Percentiles rank a stretch among this genome's conserved stretches.
phyloP scores from a whole-genome alignment of 2,113 vertebrate species.

The Callipepla squamata region DNA sequence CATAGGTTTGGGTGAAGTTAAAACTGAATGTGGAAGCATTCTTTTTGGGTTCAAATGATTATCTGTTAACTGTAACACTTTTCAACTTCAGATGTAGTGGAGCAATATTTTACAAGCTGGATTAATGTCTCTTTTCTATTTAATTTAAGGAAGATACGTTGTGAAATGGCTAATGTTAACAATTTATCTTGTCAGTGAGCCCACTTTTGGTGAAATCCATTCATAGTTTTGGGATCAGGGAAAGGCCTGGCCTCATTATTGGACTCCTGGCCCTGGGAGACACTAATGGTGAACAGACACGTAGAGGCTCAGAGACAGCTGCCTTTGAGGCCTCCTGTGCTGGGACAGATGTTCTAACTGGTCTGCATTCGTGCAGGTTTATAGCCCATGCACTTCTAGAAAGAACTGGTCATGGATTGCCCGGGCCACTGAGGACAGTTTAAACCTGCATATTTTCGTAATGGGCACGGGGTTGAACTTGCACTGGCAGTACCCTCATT shows the following conservation, averaged over 20 bases:
- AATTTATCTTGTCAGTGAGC: not conserved
- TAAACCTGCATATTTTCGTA: not conserved
- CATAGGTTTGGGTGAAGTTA: not conserved
- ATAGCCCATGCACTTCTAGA: not conserved
- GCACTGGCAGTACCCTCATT: not conserved
- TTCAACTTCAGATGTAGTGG: not conserved
- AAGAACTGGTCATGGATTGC: not conserved
- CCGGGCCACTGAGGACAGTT: not conserved
- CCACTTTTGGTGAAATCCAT: not conserved
- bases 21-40: not conserved
- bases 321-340: not conserved
- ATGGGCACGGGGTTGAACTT: not conserved
- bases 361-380: not conserved
- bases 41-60: not conserved
- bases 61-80: accelerated
- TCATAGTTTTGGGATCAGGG: not conserved
- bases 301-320: not conserved
- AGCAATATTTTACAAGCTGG: not conserved
- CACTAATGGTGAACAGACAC: not conserved
- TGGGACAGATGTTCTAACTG: not conserved
- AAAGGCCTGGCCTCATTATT: not conserved
- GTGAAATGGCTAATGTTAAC: not conserved
- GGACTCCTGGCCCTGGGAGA: not conserved
- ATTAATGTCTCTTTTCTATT: not conserved
- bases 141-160: not conserved